Evolutionary conservation across 2,113 vertebrate species (phyloP).

Genomic region (Pandion haliaetus): DNA sequence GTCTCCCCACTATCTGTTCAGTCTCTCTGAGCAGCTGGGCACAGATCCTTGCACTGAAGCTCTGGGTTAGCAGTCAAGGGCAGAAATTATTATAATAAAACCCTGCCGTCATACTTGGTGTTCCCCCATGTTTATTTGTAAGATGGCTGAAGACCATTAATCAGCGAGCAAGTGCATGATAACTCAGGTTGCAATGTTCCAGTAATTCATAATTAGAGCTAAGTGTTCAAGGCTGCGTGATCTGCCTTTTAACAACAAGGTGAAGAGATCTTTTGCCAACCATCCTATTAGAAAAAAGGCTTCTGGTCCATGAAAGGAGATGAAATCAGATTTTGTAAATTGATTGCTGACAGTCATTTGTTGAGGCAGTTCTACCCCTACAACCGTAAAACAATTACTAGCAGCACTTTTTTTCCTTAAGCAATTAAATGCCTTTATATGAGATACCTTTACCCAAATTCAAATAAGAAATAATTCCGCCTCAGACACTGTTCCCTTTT

Average conservation of each 20-base stretch:
- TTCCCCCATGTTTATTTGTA: neutral
- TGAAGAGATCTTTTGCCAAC: constrained; percentile 36
- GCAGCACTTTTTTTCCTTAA: neutral
- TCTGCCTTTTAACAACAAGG: neutral
- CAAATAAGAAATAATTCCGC: neutral
- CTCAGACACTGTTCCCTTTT: neutral
- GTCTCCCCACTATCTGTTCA: rapidly evolving
- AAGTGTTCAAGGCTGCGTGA: neutral
- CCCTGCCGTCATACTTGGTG: neutral
- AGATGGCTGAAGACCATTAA: constrained; percentile 2
- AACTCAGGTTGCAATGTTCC: neutral
- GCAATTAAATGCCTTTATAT: neutral
- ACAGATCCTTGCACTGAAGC: neutral
- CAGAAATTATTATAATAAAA: neutral
- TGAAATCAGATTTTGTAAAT: constrained; percentile 38
- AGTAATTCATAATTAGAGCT: neutral
- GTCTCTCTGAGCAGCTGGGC: neutral
- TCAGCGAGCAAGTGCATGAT: constrained; percentile 5
- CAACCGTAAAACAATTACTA: neutral
- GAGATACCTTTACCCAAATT: neutral
- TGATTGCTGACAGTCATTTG: neutral
- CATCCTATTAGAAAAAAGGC: constrained; percentile 49
- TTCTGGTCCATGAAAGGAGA: neutral
- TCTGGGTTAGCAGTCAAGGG: neutral
- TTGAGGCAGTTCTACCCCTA: neutral